A percentile compares a stretch with the other conserved stretches of the same genome.
Evolutionary conservation across 2,113 vertebrate genomes (phyloP).

Genomic region (Podarcis muralis): DNA sequence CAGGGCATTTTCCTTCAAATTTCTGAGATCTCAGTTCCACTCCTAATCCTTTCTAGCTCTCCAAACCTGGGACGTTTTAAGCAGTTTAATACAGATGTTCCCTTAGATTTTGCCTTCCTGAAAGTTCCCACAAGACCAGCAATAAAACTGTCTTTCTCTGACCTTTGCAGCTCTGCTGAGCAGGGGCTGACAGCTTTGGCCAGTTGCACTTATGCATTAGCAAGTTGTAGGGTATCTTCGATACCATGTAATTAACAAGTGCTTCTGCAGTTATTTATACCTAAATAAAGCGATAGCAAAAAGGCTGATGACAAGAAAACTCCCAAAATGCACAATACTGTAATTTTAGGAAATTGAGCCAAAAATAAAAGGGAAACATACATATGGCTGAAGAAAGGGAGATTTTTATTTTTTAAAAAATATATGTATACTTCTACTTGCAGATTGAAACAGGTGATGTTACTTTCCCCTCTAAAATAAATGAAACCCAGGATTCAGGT

Average conservation of each 20-base stretch:
- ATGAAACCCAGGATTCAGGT: fast-evolving
- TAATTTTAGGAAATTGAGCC: conserved; percentile 22
- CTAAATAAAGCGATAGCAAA: not conserved
- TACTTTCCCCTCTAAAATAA: not conserved
- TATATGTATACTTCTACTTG: not conserved
- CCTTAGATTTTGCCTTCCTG: not conserved
- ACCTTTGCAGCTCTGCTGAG: not conserved
- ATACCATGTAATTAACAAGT: not conserved
- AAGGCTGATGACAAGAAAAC: conserved; percentile 2
- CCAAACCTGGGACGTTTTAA: not conserved
- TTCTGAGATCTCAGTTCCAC: not conserved
- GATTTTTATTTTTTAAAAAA: not conserved
- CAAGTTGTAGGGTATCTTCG: not conserved
- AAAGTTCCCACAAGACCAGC: not conserved
- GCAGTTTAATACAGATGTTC: not conserved
- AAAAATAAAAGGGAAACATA: not conserved
- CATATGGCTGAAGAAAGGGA: not conserved
- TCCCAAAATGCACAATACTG: not conserved
- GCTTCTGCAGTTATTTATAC: conserved; percentile 6
- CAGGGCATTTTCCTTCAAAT: not conserved
- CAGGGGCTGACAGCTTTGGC: not conserved
- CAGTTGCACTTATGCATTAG: conserved; percentile 8
- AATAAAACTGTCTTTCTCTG: not conserved
- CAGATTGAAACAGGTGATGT: not conserved
- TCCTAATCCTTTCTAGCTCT: not conserved